These are phyloP conservation scores for Augochlora pura DNA, from an alignment of 1,140 invertebrate genomes.

Conservation along the genomic window DNA sequence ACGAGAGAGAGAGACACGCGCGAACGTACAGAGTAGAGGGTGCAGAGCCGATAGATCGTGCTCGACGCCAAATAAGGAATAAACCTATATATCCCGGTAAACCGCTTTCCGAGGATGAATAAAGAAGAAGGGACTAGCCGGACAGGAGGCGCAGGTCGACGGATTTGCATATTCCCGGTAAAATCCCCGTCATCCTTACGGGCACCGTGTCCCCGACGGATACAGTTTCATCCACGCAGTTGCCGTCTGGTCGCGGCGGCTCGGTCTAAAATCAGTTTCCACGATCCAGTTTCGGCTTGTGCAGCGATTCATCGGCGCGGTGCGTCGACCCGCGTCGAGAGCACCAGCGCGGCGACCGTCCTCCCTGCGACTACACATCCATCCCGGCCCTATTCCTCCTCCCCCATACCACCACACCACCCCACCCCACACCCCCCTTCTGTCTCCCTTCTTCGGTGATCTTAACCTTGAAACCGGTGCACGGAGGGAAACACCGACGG, in stretches of 20 bases:
- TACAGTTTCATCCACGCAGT: conserved; percentile 49
- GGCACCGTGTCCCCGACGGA: conserved; percentile 32
- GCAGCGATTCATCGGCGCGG: conserved; percentile 35
- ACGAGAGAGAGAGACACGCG: too few relatives aligned
- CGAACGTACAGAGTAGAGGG: not conserved
- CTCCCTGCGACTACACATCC: conserved; percentile 16
- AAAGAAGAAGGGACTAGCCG: conserved; percentile 1
- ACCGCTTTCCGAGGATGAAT: conserved; percentile 31
- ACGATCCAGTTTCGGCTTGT: conserved; percentile 46
- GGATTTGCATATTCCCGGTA: conserved; percentile 52
- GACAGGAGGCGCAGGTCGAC: too few relatives aligned
- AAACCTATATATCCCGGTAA: conserved; percentile 32
- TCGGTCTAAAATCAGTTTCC: conserved; percentile 53
- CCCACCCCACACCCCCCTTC: not conserved
- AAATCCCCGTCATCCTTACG: conserved; percentile 39
- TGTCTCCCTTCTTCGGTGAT: not conserved
- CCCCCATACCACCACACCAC: too few relatives aligned
- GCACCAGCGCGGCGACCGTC: not conserved
- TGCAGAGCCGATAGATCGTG: not conserved
- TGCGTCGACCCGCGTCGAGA: conserved; percentile 33
- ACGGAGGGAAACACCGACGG: conserved; percentile 15
- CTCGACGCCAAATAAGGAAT: conserved; percentile 19
- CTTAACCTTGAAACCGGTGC: conserved; percentile 53
- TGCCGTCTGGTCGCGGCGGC: not conserved
- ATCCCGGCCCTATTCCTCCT: not conserved